Evolutionary conservation across 2,888 invertebrate genomes (phyloP), one percentile per base, ranked within the genome.

Genomic region (Listrodromus nycthemerus): DNA sequence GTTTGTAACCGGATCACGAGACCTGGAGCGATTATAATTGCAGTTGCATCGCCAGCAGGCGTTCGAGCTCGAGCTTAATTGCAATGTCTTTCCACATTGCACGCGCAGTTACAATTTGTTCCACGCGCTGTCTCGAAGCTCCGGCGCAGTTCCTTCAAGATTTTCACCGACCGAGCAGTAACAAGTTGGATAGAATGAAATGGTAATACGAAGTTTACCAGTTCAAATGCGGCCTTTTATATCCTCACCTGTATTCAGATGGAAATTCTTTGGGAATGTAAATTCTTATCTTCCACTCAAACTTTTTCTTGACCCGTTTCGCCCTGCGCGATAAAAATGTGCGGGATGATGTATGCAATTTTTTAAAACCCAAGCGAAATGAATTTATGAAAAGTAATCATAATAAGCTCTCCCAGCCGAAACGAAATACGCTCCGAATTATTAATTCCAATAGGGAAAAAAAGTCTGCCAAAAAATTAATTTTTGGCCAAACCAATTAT

Each of bases 181-280:
- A 13, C 30, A 69, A 37, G 21, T 71, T 41, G 48, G 45, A 48
- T 6, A 21, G 21, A 21, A 8, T 7, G 52, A 75, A 69, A 69
- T 69, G 70, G 24, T 70, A 70, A 69, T 63, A 63, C 69, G 21
- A 8, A 48, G 30, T 61, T 69, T 77, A 61, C 30, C 69, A 61
- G 27, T 67, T 67, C 69, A 21, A 45, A 55, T 45, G 50, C 41
- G 2, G 50, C 67, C 55, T 67, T 77, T 24, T 45, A 16, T 19
- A 21, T 61, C 50, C 63, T 55, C 37, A 16, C 19, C 21, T 21
- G 37, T 21, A 37, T 70, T 70, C 30, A 19, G 21, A 77, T 61
- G 77, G 3, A 69, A 19, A 69, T 77, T 77, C 58, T 45, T 45
- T 21, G 48, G 2, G 4, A 33, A 69, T 61, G 21, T 19, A 67